phyloP scores from a whole-genome alignment of 2,113 vertebrate species.

The Martes martes region DNA sequence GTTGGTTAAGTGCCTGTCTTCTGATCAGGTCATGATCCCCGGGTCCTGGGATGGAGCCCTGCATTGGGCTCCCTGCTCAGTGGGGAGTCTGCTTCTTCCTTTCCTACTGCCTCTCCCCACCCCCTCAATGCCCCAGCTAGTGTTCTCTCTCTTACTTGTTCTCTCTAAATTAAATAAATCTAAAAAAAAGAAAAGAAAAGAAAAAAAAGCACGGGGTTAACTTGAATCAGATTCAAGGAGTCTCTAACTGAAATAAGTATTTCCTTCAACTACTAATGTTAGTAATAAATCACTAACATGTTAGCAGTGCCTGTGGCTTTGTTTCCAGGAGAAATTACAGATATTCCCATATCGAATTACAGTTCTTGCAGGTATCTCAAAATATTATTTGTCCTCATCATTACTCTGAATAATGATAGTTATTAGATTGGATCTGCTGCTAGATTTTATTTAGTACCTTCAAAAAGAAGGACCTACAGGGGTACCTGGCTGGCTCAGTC shows the following conservation, averaged over 20 bases:
- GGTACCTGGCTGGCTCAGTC: neutral
- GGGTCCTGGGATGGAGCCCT: neutral
- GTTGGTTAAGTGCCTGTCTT: neutral
- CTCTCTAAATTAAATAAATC: neutral
- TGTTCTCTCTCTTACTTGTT: too few species aligned
- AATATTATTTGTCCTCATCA: neutral
- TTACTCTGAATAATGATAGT: constrained; percentile 6
- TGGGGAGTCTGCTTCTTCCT: neutral
- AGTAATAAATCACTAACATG: neutral
- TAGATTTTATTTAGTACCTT: neutral
- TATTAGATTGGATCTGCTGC: neutral
- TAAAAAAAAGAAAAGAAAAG: too few species aligned
- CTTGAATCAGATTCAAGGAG: neutral
- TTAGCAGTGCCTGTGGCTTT: neutral
- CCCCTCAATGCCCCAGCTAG: neutral
- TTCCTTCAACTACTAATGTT: constrained; percentile 20
- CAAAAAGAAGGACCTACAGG: neutral
- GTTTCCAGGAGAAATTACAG: constrained; percentile 27
- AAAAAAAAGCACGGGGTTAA: neutral
- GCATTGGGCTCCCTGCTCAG: neutral
- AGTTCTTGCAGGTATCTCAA: constrained; percentile 11
- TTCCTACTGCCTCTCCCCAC: too few species aligned
- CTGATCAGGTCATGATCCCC: neutral
- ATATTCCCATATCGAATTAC: constrained; percentile 29
- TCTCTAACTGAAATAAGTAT: constrained; percentile 35